Base-by-base conservation (phyloP, 2,888 invertebrate genomes). In the Calameuta idolon region DNA sequence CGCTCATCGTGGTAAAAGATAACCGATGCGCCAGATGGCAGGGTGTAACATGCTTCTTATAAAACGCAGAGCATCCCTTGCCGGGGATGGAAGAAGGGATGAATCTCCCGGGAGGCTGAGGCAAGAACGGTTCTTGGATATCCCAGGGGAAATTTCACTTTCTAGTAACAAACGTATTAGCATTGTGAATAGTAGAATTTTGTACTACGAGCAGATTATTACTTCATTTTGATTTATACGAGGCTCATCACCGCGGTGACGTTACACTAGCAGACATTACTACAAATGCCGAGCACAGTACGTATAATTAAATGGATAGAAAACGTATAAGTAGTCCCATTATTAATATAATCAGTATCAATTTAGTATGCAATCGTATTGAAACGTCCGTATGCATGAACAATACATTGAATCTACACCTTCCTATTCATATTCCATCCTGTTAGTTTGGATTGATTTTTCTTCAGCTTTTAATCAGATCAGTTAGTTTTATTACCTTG, bases 91-190 rank as follows among this genome's bases (percentile, higher is more conserved):
- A 76, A 78, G 71, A 71, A 71, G 71, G 71, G 71, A 71, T 71
- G 71, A 78, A 68, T 69, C 75, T 78, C 75, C 73, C 78, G 76
- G 78, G 78, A 78, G 76, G 78, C 78, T 78, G 76, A 71, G 73
- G 31, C 71, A 73, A 78, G 76, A 78, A 73, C 68, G 30, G 75
- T 35, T 69, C 55, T 34, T 68, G 11, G 31, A 75, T 35, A 69
- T 75, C 75, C 75, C 77, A 71, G 33, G 77, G 71, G 75, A 76
- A 78, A 78, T 76, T 68, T 37, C 68, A 68, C 73, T 78, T 37
- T 75, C 73, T 76, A 69, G 73, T 73, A 55, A 78, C 69, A 33
- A 31, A 33, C 71, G 71, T 34, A 71, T 34, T 71, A 31, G 31
- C 55, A 2, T 55, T 55, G 23, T 55, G 55, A 55, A 55, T 55